Conservation (phyloP, 2,888 invertebrate species). For the Melieria picta region DNA sequence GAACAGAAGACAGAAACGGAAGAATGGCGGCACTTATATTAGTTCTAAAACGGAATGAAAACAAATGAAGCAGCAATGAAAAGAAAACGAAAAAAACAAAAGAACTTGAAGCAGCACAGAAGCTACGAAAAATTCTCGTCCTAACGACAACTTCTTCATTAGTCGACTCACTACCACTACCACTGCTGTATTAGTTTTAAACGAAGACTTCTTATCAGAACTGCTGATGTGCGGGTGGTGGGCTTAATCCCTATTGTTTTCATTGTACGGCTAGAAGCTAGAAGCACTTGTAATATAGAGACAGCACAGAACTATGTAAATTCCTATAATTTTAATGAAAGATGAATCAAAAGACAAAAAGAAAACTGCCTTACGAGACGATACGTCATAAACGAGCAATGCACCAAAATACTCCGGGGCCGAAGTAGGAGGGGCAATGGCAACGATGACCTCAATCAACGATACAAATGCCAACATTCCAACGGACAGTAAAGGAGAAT, state of each 20-base stretch:
- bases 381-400: conserved; percentile 45
- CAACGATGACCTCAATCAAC: too few relatives aligned
- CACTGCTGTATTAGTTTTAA: conserved; percentile 26
- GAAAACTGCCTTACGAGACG: conserved; percentile 49
- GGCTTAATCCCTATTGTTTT: conserved; percentile 7
- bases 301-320: background rate
- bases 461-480: background rate
- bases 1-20: conserved; percentile 14
- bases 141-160: conserved; percentile 63
- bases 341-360: conserved; percentile 27
- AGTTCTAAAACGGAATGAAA: conserved; percentile 8
- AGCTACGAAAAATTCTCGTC: conserved; percentile 60
- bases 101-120: conserved; percentile 17
- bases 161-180: conserved; percentile 50
- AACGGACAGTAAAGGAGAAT: conserved; percentile 3
- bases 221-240: conserved; percentile 13
- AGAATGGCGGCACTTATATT: conserved; percentile 31
- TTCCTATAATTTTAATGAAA: conserved; percentile 22
- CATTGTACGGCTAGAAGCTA: background rate
- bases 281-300: conserved; percentile 22
- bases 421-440: background rate
- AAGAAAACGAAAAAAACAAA: conserved; percentile 13
- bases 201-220: background rate
- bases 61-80: conserved; percentile 21
- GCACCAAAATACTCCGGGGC: conserved; percentile 53